Evolutionary conservation across 2,113 vertebrate genomes (phyloP), one percentile per base, ranked within the genome.

Genomic region (Tetraodon nigroviridis): DNA sequence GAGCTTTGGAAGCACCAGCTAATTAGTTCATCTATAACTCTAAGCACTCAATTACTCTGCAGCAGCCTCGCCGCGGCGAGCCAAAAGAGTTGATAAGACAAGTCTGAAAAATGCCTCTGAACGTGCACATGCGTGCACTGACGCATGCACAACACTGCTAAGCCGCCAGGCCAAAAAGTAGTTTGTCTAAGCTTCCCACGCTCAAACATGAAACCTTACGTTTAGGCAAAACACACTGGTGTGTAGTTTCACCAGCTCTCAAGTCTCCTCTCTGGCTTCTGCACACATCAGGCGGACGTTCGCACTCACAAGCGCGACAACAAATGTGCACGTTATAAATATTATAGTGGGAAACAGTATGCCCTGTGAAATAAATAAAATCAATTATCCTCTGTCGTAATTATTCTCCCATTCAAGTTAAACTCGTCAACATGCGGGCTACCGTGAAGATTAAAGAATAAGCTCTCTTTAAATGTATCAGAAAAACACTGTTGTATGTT

Each of bases 1-100:
- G 80, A 86, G 86, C 87, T 86, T 87, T 89, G 84, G 82, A 55
- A 81, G 81, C 51, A 37, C 72, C 74, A 68, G 69, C 86, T 91
- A 90, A 92, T 90, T 89, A 90, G 87, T 88, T 90, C 90, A 92
- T 90, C 90, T 86, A 89, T 87, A 89, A 92, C 88, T 84, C 87
- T 88, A 87, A 91, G 88, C 87, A 88, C 86, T 89, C 87, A 89
- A 89, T 91, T 91, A 88, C 88, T 89, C 86, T 82, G 63, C 81
- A 61, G 67, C 73, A 85, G 78, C 78, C 64, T 62, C 71, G 86
- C 75, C 81, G 82, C 73, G 69, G 80, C 85, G 75, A 60, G 79
- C 81, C 79, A 68, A 89, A 81, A 77, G 85, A 88, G 84, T 69
- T 76, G 87, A 90, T 89, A 88, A 87, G 88, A 90, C 88, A 88